Base-by-base conservation (phyloP, 1,140 invertebrate species). In the Coptotermes formosanus region DNA sequence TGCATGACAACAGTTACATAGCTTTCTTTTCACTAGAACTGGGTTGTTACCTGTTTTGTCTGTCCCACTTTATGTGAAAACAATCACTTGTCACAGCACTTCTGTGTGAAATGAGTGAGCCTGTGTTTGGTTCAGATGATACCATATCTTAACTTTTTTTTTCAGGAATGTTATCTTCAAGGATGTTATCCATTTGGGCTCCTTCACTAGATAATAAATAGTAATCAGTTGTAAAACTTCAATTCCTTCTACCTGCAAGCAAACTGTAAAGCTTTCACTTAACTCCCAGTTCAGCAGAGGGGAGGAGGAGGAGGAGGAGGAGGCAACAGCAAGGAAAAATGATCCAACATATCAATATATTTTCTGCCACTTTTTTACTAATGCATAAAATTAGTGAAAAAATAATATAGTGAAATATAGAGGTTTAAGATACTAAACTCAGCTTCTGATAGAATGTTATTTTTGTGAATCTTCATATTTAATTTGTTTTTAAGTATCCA, bases 151-250 rank as follows among this genome's bases (percentile, higher is more conserved):
- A 75, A 30, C 14, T n/a, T 64, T 23, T 64, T 64, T 30, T 75
- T 75, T 11, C 64, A 75, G 64, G 64, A 75, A 75, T 75, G 64
- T 75, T 75, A 75, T 75, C 64, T 75, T 75, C 64, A 75, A 75
- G 64, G 64, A 75, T 75, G 64, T 75, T 14, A 75, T 75, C 64
- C 64, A 75, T 75, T n/a, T 30, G 64, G 25, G 16, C 25, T n/a
- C 25, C 14, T 75, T 30, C 64, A 75, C 4, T n/a, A 75, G 64
- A 75, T 75, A 75, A 30, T 75, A 75, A 75, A 75, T 75, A 75
- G 64, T 75, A 64, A 64, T 23, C 16, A 64, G 25, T 64, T 64
- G 25, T 64, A 64, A 64, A 64, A 64, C 25, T n/a, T 75, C n/a
- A 75, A n/a, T 75, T 75, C 25, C 25, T 12, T 75, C 25, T 12